These are phyloP conservation scores for Drosophila rubida DNA, from an alignment of 2,888 invertebrate species.

Conservation along the genomic window DNA sequence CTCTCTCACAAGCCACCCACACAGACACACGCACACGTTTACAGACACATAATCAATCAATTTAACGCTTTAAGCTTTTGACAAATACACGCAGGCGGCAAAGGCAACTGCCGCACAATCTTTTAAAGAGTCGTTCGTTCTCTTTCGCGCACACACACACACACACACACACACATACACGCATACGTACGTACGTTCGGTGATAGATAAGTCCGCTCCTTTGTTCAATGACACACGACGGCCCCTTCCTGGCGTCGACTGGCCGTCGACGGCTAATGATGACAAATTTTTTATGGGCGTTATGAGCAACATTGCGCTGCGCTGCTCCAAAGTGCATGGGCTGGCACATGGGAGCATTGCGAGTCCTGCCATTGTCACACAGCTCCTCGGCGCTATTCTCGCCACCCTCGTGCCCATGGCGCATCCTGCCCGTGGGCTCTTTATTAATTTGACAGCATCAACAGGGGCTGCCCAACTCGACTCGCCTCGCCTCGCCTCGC, in stretches of 20 bases:
- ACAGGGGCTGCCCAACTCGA: conserved; percentile 58
- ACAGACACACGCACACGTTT: conserved; percentile 1
- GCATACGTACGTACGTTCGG: conserved; percentile 33
- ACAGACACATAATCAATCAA: conserved; percentile 67
- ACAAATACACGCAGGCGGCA: conserved; percentile 61
- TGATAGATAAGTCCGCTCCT: conserved; percentile 68
- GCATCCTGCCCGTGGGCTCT: conserved; percentile 58
- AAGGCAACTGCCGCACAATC: conserved; percentile 54
- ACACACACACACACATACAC: neutral
- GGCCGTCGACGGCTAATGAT: conserved; percentile 65
- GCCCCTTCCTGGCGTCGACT: conserved; percentile 20
- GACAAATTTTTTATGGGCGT: conserved; percentile 80
- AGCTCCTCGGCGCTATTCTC: too few species aligned
- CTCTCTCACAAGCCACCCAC: neutral
- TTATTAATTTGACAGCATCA: conserved; percentile 83
- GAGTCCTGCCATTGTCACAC: conserved; percentile 30
- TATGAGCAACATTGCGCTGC: conserved; percentile 68
- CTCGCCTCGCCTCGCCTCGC: conserved; percentile 52
- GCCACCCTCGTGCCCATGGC: conserved; percentile 1
- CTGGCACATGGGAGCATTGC: conserved; percentile 31
- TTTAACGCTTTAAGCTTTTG: conserved; percentile 75
- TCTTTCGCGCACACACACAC: neutral
- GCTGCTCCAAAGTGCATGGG: conserved; percentile 70
- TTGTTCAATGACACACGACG: conserved; percentile 56
- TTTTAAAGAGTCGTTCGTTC: conserved; percentile 60